Conservation (phyloP, 2,888 invertebrate species). For the Epistrophella euchroma region DNA sequence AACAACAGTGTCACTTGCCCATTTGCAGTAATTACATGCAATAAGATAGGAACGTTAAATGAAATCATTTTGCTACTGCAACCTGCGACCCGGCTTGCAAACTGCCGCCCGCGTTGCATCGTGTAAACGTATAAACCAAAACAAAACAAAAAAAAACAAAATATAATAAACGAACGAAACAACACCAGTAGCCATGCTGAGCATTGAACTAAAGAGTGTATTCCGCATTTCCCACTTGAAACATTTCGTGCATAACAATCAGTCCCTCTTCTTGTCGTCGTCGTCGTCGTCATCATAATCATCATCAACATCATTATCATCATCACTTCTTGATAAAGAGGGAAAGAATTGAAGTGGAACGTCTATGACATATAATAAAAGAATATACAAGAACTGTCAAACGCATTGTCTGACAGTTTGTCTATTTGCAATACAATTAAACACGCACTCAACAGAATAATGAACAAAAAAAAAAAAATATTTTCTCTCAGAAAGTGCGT, state of each 20-base stretch:
- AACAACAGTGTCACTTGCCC: constrained; percentile 51
- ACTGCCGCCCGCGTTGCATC: constrained; percentile 35
- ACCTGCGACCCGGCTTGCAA: constrained; percentile 44
- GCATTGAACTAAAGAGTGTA: constrained; percentile 60
- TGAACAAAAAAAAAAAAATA: constrained; percentile 22
- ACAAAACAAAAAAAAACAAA: constrained; percentile 17
- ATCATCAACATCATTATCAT: constrained; percentile 14
- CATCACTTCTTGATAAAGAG: constrained; percentile 37
- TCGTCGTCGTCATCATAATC: constrained; percentile 40
- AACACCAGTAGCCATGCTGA: constrained; percentile 71
- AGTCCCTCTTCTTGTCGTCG: constrained; percentile 56
- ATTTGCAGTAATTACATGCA: constrained; percentile 75
- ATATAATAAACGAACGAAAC: constrained; percentile 28
- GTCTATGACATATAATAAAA: constrained; percentile 35
- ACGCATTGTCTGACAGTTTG: constrained; percentile 70
- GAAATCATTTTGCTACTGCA: constrained; percentile 44
- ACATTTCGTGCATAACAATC: constrained; percentile 75
- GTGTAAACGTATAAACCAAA: constrained; percentile 41
- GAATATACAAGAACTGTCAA: constrained; percentile 60
- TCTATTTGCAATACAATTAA: constrained; percentile 74
- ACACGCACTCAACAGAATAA: constrained; percentile 66
- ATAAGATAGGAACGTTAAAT: constrained; percentile 69
- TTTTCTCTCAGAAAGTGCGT: constrained; percentile 48
- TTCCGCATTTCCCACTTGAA: constrained; percentile 76
- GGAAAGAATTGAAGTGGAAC: constrained; percentile 52